Evolutionary conservation across 2,888 invertebrate genomes (phyloP).

Genomic region (Onchidella celtica): DNA sequence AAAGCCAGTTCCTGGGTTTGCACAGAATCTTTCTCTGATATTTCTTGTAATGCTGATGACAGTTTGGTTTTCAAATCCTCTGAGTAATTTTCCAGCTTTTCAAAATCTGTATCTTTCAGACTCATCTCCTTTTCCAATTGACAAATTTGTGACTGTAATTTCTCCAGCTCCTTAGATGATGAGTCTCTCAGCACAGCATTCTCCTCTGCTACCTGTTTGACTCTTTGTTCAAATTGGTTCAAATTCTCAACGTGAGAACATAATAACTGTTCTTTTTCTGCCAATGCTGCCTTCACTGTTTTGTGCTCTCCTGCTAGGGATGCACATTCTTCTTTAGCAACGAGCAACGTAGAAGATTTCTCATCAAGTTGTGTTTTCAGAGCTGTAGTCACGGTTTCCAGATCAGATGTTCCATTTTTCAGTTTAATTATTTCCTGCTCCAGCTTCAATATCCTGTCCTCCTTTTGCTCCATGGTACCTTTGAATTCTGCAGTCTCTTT

Average conservation of each 20-base stretch:
- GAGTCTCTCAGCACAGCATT: background rate
- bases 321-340: constrained; percentile 1
- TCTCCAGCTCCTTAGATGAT: background rate
- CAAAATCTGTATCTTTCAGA: constrained; percentile 54
- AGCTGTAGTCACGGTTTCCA: background rate
- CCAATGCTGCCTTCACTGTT: background rate
- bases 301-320: background rate
- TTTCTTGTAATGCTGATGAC: background rate
- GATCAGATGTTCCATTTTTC: background rate
- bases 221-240: background rate
- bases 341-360: background rate
- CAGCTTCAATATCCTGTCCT: constrained; percentile 3
- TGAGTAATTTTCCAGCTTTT: background rate
- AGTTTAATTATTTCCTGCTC: background rate
- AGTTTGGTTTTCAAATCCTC: constrained; percentile 4
- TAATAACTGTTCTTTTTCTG: background rate
- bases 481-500: background rate
- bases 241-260: background rate
- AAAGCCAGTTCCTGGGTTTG: background rate
- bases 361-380: background rate
- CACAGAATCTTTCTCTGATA: background rate
- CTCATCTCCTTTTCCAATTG: constrained; percentile 45
- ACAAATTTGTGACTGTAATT: background rate
- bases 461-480: background rate
- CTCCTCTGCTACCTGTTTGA: constrained; percentile 22